These are phyloP conservation scores for Corvus cornix DNA, from an alignment of 2,113 vertebrate species.

Conservation along the genomic window DNA sequence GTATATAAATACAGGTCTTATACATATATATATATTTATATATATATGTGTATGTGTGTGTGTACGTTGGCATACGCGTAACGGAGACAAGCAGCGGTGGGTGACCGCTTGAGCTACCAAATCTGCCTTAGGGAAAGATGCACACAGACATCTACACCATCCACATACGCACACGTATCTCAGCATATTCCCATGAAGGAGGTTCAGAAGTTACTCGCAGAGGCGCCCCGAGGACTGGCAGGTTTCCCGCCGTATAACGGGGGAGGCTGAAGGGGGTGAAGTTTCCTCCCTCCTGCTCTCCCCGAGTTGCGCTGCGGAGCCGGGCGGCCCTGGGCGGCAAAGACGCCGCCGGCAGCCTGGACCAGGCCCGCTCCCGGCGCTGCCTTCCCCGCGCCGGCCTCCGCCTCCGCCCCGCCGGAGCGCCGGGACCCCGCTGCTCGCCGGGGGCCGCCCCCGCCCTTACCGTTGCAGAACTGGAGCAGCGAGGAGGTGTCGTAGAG, in stretches of 20 bases:
- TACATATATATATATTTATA: rapidly evolving
- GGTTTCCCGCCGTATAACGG: neutral
- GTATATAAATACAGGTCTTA: rapidly evolving
- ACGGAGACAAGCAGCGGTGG: neutral
- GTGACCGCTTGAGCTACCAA: neutral
- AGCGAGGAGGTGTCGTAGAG: constrained; percentile 96
- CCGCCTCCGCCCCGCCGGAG: neutral
- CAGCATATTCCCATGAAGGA: neutral
- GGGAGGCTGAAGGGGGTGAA: neutral
- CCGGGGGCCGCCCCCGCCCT: neutral
- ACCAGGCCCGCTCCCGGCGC: constrained; percentile 8
- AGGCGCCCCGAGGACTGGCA: neutral
- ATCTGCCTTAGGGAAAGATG: neutral
- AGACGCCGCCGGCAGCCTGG: constrained; percentile 8
- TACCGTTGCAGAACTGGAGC: constrained; percentile 97
- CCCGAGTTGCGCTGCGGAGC: neutral
- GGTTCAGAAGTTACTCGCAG: constrained; percentile 3
- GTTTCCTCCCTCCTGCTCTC: neutral
- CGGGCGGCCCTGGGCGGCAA: neutral
- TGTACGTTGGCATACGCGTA: neutral
- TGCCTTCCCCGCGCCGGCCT: neutral
- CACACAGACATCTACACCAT: neutral
- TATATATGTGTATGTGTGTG: rapidly evolving
- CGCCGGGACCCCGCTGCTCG: neutral
- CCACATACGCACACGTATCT: neutral